Conservation (phyloP, 2,888 invertebrate genomes). For the Apamea sordens region DNA sequence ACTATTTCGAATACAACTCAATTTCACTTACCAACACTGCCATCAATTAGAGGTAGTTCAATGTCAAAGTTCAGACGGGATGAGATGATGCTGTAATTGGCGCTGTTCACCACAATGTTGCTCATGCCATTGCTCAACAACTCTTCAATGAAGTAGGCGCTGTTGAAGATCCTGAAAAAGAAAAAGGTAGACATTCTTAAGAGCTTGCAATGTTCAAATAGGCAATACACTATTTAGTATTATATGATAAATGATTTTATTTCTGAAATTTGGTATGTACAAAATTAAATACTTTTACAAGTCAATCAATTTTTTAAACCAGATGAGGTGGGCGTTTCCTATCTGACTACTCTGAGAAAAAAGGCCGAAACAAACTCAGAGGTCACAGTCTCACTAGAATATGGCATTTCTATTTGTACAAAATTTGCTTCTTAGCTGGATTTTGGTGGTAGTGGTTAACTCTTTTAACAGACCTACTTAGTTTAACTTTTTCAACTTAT, state of each 20-base stretch:
- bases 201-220: not conserved
- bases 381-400: no score
- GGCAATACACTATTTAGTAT: not conserved
- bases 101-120: constrained; percentile 75
- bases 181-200: not conserved
- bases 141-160: constrained; percentile 59
- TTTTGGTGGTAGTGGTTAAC: no score
- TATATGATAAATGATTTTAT: no score
- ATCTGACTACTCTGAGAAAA: no score
- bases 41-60: constrained; percentile 73
- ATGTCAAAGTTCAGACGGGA: constrained; percentile 75
- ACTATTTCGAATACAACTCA: not conserved
- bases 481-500: not conserved
- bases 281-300: no score
- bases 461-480: no score
- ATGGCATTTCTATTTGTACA: no score
- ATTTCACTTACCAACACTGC: constrained; percentile 71
- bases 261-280: no score
- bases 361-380: no score
- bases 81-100: constrained; percentile 70
- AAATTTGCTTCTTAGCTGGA: no score
- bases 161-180: constrained; percentile 71
- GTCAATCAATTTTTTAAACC: no score
- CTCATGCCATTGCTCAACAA: constrained; percentile 75
- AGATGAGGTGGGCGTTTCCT: no score